Evolutionary conservation across 2,888 invertebrate genomes (phyloP), one percentile per base, ranked within the genome.

Genomic region (Catocala sponsa): DNA sequence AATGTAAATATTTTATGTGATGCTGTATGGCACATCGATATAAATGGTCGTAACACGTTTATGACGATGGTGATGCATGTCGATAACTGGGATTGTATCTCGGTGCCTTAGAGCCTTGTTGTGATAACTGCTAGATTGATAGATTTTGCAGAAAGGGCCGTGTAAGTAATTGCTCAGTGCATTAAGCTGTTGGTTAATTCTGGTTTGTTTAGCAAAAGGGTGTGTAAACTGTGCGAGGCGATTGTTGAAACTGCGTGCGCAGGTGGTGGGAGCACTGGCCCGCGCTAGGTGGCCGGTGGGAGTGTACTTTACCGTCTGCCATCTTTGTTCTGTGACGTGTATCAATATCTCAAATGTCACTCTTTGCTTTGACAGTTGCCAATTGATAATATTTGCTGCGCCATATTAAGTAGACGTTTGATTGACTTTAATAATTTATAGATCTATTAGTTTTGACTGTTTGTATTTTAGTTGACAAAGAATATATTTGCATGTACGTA

Each of bases 41-140:
- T 78, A 78, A 80, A 83, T 78, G 79, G 74, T 75, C 74, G 78
- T 80, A 82, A 82, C 79, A 83, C 75, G 78, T 84, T 81, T 78
- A 74, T 79, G 75, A 76, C 76, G 74, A 77, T 78, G 76, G 76
- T 79, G 74, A 84, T 80, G 78, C 78, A 78, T 76, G 74, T 55
- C 76, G 81, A 83, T 84, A 81, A 74, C 78, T 74, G 62, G 73
- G 80, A 83, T 81, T 78, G 71, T 78, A 79, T 78, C 78, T 78
- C 72, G 80, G 54, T 59, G 63, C 60, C 68, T 72, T 74, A 81
- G 52, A 60, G 65, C 59, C 70, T 72, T 63, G 78, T 74, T 74
- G 67, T 25, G 60, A 61, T 68, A 67, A 76, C 81, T 79, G 81
- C 79, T 83, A 82, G 71, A 76, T 76, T 83, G 82, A 85, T 83